Evolutionary conservation across 2,888 invertebrate species (phyloP).

Genomic region (Microplitis deprimator): DNA sequence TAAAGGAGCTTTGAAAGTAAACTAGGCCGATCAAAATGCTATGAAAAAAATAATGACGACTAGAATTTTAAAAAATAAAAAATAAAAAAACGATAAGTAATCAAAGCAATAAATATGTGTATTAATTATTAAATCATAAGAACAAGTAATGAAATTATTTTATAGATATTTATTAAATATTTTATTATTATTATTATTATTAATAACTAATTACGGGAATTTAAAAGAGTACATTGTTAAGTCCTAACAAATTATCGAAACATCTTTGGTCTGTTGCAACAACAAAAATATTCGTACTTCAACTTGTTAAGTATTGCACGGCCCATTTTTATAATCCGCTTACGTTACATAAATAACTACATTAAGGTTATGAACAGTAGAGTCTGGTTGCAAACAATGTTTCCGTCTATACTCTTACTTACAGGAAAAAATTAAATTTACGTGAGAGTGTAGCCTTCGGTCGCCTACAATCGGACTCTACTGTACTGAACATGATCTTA

Average conservation of each 20-base stretch:
- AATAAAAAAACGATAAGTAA: no score
- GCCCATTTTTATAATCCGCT: slow-evolving; percentile 52
- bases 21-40: neutral
- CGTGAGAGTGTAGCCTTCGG: no score
- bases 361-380: slow-evolving; percentile 20
- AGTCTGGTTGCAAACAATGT: no score
- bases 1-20: neutral
- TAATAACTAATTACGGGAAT: slow-evolving; percentile 57
- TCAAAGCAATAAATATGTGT: no score
- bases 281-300: slow-evolving; percentile 62
- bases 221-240: slow-evolving; percentile 60
- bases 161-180: slow-evolving; percentile 59
- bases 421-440: no score
- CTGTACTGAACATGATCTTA: slow-evolving; percentile 6
- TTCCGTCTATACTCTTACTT: no score
- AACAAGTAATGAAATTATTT: slow-evolving; percentile 23
- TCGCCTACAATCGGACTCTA: no score
- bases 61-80: neutral
- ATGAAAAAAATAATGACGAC: neutral
- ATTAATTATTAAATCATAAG: neutral
- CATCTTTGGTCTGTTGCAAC: slow-evolving; percentile 56
- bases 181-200: slow-evolving; percentile 53
- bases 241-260: slow-evolving; percentile 56
- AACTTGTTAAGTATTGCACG: slow-evolving; percentile 49
- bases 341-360: slow-evolving; percentile 11